Evolutionary conservation across 2,113 vertebrate species (phyloP), one percentile per base, ranked within the genome.

Genomic region (Malaclemys terrapin): DNA sequence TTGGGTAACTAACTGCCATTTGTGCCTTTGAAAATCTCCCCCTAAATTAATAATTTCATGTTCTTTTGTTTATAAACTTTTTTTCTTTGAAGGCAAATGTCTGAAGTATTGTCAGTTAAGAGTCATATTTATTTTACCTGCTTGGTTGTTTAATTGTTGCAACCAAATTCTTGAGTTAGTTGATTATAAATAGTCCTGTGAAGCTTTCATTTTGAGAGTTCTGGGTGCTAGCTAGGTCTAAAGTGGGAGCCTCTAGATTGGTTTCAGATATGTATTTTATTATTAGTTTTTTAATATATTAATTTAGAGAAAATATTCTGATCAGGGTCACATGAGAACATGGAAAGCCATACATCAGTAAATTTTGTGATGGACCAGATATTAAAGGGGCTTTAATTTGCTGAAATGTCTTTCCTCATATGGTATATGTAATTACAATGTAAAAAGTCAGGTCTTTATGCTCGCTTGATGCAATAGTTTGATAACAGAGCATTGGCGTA

Each of bases 1-100:
- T 76, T 53, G 97, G 42, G 22, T 95, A 93, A 93, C 96, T 96
- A 96, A 93, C 93, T 96, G 90, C 95, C 94, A 79, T 97, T 95
- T 95, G 93, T 95, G 96, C 94, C 96, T 91, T 96, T 97, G 96
- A 96, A 97, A 97, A 96, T 97, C 94, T 95, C 93, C 87, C 95
- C 91, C 76, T 95, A 69, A 80, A 88, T 92, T 90, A 88, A 53
- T 84, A 38, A 47, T 42, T 29, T 91, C 50, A 19, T 91, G 42
- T 81, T 96, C 50, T 82, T 91, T 72, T 82, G 5, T 93, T 87
- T n/a, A 62, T 80, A 10, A 10, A 35, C 62, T 87, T 90, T 54
- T 91, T 94, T 94, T 10, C 78, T 95, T 91, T 85, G 24, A 82
- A 88, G 72, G 8, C 38, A 45, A 29, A 1, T 91, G 76, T 85